Percentiles rank a stretch among this genome's conserved stretches.
Evolutionary conservation across 2,113 vertebrate species (phyloP).

Genomic region (Notothenia coriiceps): DNA sequence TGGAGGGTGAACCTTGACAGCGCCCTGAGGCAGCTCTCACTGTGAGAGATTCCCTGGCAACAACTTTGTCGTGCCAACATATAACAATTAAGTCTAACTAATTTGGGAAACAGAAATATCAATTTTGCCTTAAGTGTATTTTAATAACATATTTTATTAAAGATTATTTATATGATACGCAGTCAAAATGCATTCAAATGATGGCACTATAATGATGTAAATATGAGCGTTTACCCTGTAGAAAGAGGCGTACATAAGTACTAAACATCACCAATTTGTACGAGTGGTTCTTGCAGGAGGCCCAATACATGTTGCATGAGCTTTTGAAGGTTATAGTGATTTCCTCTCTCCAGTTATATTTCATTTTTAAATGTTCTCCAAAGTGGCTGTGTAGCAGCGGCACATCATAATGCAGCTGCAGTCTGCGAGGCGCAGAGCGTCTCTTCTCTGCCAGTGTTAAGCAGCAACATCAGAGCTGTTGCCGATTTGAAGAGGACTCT

Average conservation of each 20-base stretch:
- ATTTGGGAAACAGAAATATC: neutral
- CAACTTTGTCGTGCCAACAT: neutral
- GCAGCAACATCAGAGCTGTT: slow-evolving; percentile 30
- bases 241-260: too few relatives aligned
- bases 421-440: neutral
- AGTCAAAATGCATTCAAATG: neutral
- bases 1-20: neutral
- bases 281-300: neutral
- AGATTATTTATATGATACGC: neutral
- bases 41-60: neutral
- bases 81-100: neutral
- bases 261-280: too few relatives aligned
- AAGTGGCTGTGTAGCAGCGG: neutral
- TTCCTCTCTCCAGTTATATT: neutral
- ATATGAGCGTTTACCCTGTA: neutral
- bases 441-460: slow-evolving; percentile 48
- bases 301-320: neutral
- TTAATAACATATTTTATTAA: neutral
- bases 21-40: neutral
- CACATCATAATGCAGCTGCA: slow-evolving; percentile 24
- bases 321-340: neutral
- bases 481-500: slow-evolving; percentile 37
- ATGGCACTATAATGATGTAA: neutral
- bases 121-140: neutral
- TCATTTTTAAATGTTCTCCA: neutral